Conservation (phyloP, 2,888 invertebrate genomes). For the Aphodius sticticus region DNA sequence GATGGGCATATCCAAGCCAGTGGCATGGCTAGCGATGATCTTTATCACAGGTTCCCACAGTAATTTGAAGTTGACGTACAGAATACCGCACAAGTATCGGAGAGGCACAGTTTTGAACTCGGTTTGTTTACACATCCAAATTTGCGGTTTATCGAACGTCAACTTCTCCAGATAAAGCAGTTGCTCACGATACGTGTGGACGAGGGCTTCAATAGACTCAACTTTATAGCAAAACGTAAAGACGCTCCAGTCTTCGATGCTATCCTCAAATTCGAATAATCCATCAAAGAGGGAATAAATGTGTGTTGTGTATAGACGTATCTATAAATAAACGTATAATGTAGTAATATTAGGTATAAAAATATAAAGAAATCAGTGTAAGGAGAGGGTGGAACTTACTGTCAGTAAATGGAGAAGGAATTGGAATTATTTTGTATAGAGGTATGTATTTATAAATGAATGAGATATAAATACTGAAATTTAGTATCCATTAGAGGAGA, state of each 20-base stretch:
- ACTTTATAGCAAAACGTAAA: conserved; percentile 75
- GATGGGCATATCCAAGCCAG: conserved; percentile 64
- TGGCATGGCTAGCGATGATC: conserved; percentile 78
- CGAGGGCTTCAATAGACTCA: conserved; percentile 74
- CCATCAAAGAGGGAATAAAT: conserved; percentile 75
- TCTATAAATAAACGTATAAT: conserved; percentile 57
- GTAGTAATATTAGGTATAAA: background rate
- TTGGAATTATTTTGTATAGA: too few relatives aligned
- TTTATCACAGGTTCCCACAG: conserved; percentile 86
- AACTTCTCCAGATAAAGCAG: conserved; percentile 78
- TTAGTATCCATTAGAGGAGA: too few relatives aligned
- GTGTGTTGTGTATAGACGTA: conserved; percentile 76
- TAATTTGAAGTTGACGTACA: conserved; percentile 87
- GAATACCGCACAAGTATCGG: conserved; percentile 80
- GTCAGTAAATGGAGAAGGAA: too few relatives aligned
- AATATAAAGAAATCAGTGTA: background rate
- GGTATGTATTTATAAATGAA: too few relatives aligned
- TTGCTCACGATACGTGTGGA: conserved; percentile 84
- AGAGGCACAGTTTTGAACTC: conserved; percentile 73
- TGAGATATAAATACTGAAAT: too few relatives aligned
- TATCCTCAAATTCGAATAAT: conserved; percentile 54
- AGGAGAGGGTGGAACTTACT: conserved; percentile 16
- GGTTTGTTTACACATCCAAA: conserved; percentile 63
- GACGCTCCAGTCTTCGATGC: conserved; percentile 63
- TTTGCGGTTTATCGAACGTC: conserved; percentile 67